These are phyloP conservation scores for Tenthredo mesomela DNA, from an alignment of 2,888 invertebrate genomes.

Conservation along the genomic window DNA sequence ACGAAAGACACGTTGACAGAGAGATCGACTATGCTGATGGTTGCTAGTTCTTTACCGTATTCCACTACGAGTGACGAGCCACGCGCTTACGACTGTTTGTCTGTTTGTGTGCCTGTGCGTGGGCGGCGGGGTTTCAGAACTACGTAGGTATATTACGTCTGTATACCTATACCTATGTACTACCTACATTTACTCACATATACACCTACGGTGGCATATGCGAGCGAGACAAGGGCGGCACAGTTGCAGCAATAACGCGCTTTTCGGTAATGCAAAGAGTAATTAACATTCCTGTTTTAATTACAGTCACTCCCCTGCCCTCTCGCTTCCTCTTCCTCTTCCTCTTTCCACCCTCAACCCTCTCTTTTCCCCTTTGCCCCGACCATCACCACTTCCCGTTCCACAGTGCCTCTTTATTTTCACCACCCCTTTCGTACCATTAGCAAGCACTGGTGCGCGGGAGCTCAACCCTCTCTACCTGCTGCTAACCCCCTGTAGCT, in stretches of 20 bases:
- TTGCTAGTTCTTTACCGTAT: slow-evolving; percentile 3
- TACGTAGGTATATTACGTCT: not conserved
- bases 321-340: slow-evolving; percentile 53
- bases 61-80: not conserved
- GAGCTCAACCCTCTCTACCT: slow-evolving; percentile 45
- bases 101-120: slow-evolving; percentile 2
- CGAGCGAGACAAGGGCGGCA: slow-evolving; percentile 47
- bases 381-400: slow-evolving; percentile 44
- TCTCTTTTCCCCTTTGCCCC: not conserved
- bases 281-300: slow-evolving; percentile 78
- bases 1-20: slow-evolving; percentile 39
- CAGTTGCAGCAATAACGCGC: slow-evolving; percentile 67
- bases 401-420: slow-evolving; percentile 69
- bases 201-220: slow-evolving; percentile 26
- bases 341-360: slow-evolving; percentile 54
- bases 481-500: slow-evolving; percentile 14
- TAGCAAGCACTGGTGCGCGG: slow-evolving; percentile 63
- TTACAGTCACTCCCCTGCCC: slow-evolving; percentile 68
- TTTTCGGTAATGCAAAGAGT: slow-evolving; percentile 76
- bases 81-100: not conserved
- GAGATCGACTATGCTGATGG: slow-evolving; percentile 4
- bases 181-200: not conserved
- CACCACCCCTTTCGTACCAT: slow-evolving; percentile 68
- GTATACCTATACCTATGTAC: not conserved
- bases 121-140: not conserved